Base-by-base conservation (phyloP, 35 echinoderm and acorn worm species). In the Stichopus chloronotus region DNA sequence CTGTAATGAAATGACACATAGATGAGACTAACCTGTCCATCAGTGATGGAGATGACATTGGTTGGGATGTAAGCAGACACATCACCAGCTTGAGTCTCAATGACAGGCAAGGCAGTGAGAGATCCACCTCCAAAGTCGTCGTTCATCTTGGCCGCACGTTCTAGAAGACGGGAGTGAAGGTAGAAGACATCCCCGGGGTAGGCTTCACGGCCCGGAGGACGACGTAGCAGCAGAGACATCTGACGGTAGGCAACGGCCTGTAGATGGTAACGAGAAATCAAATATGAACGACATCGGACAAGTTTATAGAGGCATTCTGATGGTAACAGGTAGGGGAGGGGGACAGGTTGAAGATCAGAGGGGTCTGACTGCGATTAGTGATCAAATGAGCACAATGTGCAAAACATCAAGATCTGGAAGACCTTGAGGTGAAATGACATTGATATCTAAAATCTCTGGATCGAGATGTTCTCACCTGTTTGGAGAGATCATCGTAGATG, bases 121-220 rank as follows among this genome's bases (percentile, higher is more conserved):
- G 97, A 98, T 79, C 97, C 97, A 94, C 97, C 97, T 72, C 95
- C 95, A 57, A 98, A 98, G 94, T 96, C 93, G 17, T 96, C 91
- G 57, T 98, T 98, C 97, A 98, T 96, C 83, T 98, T 98, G 74
- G 97, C 97, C 9, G 97, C 97, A 94, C 97, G 93, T 79, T 98
- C 97, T 23, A 98, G 88, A 21, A 98, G 94, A 94, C 97, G 94
- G 63, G 97, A 98, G 92, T 98, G 97, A 87, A 98, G 97, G 87
- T 98, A 98, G 95, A 98, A 98, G 68, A 98, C 97, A 98, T 98
- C 97, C 61, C 97, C 97, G 30, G 97, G 97, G 95, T 98, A 98
- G 93, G 97, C 97, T 86, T 98, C 97, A 96, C 97, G 97, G 78
- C 97, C 97, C 90, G 97, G 97, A 78, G 97, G 97, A 96, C 97